Evolutionary conservation across 2,888 invertebrate genomes (phyloP), one percentile per base, ranked within the genome.

Genomic region (Agrotis segetum): DNA sequence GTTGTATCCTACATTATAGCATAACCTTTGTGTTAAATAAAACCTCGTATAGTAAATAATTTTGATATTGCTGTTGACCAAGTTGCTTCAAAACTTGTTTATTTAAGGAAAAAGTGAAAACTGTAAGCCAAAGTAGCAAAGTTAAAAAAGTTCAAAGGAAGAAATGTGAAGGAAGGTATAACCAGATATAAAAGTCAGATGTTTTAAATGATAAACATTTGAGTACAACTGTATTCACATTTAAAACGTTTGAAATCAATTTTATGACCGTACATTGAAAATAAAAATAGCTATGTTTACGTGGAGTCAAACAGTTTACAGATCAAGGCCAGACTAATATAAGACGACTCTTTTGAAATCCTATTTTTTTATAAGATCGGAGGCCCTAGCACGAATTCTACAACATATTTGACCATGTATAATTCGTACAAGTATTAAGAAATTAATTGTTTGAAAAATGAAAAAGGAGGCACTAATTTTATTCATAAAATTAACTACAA

Each of bases 261-360:
- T 73, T 55, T 73, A 73, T 46, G 53, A 55, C 19, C 19, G 17
- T 7, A 70, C 24, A 19, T 71, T 24, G 7, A 62, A n/a, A n/a
- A 19, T 24, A 56, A 13, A 71, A 56, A 61, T 71, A 52, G 24
- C 19, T 17, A 46, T 44, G 14, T 11, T 49, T 40, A 24, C 34
- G 19, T 62, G 11, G 3, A 53, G 29, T 46, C 13, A 58, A 58
- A 63, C 21, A 24, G 17, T 14, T 52, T 24, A 11, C 1, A 17
- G n/a, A 34, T 21, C 47, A 52, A 65, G 52, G 47, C n/a, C 19
- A 13, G 5, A 13, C n/a, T 5, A 1, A 17, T 6, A 1, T n/a
- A 5, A 16, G 1, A 21, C 7, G 6, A 34, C n/a, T 44, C 40
- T 19, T 52, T 29, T 11, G 0, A 17, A 53, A 21, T 11, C 13